Evolutionary conservation across 2,888 invertebrate genomes (phyloP).

Genomic region (Strigamia crassipes): DNA sequence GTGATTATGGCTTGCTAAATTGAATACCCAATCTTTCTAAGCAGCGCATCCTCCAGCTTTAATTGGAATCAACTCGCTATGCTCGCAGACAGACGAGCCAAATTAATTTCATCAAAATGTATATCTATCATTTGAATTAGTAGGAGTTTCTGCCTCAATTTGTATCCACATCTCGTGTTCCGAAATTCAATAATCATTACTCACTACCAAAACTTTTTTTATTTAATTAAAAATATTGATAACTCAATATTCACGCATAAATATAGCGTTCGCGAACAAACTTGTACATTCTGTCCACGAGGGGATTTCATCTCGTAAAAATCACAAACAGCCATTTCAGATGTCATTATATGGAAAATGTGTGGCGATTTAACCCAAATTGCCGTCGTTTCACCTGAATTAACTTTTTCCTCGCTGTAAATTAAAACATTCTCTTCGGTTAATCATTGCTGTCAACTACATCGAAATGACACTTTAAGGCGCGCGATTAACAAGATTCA

Average conservation of each 20-base stretch:
- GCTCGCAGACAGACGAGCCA: background rate
- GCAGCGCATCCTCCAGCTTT: constrained; percentile 20
- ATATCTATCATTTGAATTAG: constrained; percentile 26
- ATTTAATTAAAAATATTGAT: background rate
- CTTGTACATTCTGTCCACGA: constrained; percentile 12
- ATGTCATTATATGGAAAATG: constrained; percentile 15
- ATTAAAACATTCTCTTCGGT: constrained; percentile 22
- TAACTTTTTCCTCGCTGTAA: constrained; percentile 32
- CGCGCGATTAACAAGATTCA: background rate
- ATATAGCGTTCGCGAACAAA: background rate
- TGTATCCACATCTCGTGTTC: background rate
- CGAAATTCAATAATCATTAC: background rate
- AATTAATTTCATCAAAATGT: constrained; percentile 41
- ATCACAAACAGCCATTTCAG: background rate
- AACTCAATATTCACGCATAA: background rate
- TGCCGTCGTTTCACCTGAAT: constrained; percentile 30
- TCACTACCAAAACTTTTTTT: background rate
- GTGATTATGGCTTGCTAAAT: constrained; percentile 20
- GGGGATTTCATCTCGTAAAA: background rate
- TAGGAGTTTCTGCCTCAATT: background rate
- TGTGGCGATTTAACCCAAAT: constrained; percentile 26
- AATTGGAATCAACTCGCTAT: constrained; percentile 29
- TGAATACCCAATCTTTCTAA: constrained; percentile 15
- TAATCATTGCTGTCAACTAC: constrained; percentile 19
- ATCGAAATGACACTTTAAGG: background rate